Percentiles rank a stretch among this genome's conserved stretches.
Evolutionary conservation across 2,888 invertebrate genomes (phyloP).

Genomic region (Agrochola circellaris): DNA sequence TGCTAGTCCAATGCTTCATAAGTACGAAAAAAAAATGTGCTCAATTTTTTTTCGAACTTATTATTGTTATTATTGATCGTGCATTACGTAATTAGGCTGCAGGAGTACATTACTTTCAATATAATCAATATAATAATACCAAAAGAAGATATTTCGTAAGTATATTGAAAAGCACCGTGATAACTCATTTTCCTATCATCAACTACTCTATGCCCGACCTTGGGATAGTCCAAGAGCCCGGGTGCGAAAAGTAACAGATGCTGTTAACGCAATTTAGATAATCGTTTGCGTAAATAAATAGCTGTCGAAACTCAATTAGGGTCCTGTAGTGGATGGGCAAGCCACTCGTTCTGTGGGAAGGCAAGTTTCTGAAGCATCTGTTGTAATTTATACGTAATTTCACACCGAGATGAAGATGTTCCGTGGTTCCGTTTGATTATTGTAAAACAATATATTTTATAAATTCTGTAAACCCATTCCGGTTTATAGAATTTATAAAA

Average conservation of each 20-base stretch:
- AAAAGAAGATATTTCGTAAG: background rate
- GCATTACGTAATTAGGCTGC: no score
- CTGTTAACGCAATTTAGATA: constrained; percentile 89
- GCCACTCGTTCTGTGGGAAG: constrained; percentile 77
- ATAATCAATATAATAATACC: background rate
- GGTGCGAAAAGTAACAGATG: constrained; percentile 88
- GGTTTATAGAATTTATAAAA: background rate
- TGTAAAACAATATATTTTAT: no score
- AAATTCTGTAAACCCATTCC: no score
- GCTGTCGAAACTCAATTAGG: constrained; percentile 87
- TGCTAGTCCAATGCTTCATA: no score
- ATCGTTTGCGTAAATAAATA: constrained; percentile 90
- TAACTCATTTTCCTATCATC: background rate
- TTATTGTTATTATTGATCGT: no score
- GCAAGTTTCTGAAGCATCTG: constrained; percentile 80
- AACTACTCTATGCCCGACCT: constrained; percentile 72
- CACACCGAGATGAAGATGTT: constrained; percentile 36
- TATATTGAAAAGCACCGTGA: background rate
- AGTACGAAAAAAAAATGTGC: no score
- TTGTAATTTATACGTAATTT: constrained; percentile 72
- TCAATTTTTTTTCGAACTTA: no score
- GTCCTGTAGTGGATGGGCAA: constrained; percentile 73
- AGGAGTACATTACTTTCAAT: background rate
- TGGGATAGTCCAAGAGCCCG: constrained; percentile 74
- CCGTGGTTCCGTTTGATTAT: constrained; percentile 2